A percentile compares a stretch with the other conserved stretches of the same genome.
These are phyloP conservation scores for Adelognathus sp. DNA, from an alignment of 2,888 invertebrate species.

Conservation along the genomic window DNA sequence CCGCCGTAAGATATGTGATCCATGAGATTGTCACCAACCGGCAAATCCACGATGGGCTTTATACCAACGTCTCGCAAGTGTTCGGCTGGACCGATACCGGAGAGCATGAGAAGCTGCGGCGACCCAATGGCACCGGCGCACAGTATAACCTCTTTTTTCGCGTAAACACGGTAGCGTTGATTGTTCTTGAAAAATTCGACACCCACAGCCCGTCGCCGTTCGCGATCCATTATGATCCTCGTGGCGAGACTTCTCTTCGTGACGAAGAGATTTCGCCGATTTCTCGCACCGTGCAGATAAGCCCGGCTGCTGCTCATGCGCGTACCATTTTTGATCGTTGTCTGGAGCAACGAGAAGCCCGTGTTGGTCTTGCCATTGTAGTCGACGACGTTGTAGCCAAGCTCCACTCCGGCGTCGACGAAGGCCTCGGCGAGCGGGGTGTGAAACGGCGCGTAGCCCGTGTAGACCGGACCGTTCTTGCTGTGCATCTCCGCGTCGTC, in stretches of 20 bases:
- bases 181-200: constrained; percentile 85
- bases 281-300: constrained; percentile 83
- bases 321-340: constrained; percentile 83
- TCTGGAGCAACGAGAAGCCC: constrained; percentile 87
- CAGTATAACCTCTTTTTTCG: constrained; percentile 91
- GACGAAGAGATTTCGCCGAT: constrained; percentile 86
- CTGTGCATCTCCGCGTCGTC: constrained; percentile 83
- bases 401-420: constrained; percentile 85
- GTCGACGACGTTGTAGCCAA: constrained; percentile 85
- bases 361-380: constrained; percentile 86
- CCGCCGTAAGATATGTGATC: constrained; percentile 85
- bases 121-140: constrained; percentile 94
- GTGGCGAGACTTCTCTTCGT: constrained; percentile 85
- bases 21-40: constrained; percentile 85
- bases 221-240: constrained; percentile 86
- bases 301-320: constrained; percentile 85
- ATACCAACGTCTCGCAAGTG: constrained; percentile 83
- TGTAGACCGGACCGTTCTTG: constrained; percentile 83
- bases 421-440: constrained; percentile 85
- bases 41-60: constrained; percentile 83
- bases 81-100: constrained; percentile 85
- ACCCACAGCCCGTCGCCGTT: constrained; percentile 87
- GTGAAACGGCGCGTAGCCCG: constrained; percentile 83
- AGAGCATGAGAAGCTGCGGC: constrained; percentile 94
- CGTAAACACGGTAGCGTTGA: constrained; percentile 81